phyloP scores from a whole-genome alignment of 2,888 invertebrate species.

The Trilocha varians region DNA sequence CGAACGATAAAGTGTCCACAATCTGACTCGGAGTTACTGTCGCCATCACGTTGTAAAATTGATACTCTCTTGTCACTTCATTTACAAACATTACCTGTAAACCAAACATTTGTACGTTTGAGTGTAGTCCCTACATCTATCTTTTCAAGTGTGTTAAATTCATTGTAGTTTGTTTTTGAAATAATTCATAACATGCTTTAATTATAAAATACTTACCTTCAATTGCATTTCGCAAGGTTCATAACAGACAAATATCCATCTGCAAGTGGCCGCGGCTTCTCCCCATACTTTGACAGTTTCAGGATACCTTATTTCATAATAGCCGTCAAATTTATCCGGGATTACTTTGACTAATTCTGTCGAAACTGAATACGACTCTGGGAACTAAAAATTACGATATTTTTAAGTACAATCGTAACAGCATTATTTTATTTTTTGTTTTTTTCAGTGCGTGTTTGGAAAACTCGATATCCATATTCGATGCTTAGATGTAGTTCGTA shows the following conservation, averaged over 20 bases:
- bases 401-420: too few species aligned
- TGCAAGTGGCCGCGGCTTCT: conserved; percentile 51
- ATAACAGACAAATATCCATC: conserved; percentile 50
- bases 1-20: conserved; percentile 43
- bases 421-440: too few species aligned
- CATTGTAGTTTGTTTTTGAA: too few species aligned
- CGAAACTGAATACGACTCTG: conserved; percentile 47
- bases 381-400: too few species aligned
- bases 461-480: too few species aligned
- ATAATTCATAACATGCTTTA: too few species aligned
- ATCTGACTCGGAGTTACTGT: conserved; percentile 41
- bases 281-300: conserved; percentile 59
- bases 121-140: too few species aligned
- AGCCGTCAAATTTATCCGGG: conserved; percentile 54
- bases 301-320: conserved; percentile 53
- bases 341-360: conserved; percentile 41
- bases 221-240: conserved; percentile 49
- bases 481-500: too few species aligned
- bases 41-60: conserved; percentile 46
- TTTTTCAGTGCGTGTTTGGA: too few species aligned
- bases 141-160: too few species aligned
- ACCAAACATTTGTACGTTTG: too few species aligned
- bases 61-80: conserved; percentile 45
- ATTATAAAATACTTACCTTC: conserved; percentile 29
- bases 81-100: conserved; percentile 53